phyloP scores from a whole-genome alignment of 2,888 invertebrate species.

The Epistrophe grossulariae region DNA sequence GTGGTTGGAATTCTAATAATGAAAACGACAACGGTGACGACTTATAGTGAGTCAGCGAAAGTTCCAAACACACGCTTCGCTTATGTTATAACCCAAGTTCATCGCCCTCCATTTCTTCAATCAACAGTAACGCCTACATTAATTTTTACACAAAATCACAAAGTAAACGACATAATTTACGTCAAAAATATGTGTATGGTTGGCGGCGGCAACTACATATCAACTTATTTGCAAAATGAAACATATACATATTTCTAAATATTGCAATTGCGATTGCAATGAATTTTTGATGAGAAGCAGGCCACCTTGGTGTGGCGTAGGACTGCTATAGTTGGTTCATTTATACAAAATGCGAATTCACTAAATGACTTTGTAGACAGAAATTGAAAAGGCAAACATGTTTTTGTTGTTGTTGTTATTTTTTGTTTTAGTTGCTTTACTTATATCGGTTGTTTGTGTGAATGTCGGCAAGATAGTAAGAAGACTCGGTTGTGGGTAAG shows the following conservation, averaged over 20 bases:
- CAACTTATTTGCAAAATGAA: not conserved
- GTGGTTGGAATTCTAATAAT: constrained; percentile 56
- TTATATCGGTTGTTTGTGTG: not conserved
- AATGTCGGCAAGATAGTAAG: constrained; percentile 18
- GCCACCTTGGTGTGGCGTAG: constrained; percentile 23
- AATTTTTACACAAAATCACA: constrained; percentile 36
- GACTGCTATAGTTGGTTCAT: not conserved
- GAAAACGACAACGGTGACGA: not conserved
- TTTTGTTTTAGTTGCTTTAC: not conserved
- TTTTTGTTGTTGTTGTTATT: constrained; percentile 17
- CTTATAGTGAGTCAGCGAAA: constrained; percentile 34
- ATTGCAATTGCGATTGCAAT: constrained; percentile 32
- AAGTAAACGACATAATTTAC: constrained; percentile 40
- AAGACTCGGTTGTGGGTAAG: not conserved
- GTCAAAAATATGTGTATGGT: constrained; percentile 13
- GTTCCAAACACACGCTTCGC: constrained; percentile 15
- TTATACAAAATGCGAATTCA: constrained; percentile 20
- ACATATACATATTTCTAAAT: constrained; percentile 43
- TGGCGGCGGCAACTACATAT: not conserved
- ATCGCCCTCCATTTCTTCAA: constrained; percentile 47
- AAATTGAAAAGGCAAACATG: constrained; percentile 46
- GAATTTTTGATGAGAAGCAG: constrained; percentile 47
- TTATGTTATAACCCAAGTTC: constrained; percentile 37
- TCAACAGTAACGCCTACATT: constrained; percentile 36
- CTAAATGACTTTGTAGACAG: constrained; percentile 15